Percentiles rank a stretch among this genome's conserved stretches.
Evolutionary conservation across 2,113 vertebrate genomes (phyloP).

Genomic region (Tetrao urogallus): DNA sequence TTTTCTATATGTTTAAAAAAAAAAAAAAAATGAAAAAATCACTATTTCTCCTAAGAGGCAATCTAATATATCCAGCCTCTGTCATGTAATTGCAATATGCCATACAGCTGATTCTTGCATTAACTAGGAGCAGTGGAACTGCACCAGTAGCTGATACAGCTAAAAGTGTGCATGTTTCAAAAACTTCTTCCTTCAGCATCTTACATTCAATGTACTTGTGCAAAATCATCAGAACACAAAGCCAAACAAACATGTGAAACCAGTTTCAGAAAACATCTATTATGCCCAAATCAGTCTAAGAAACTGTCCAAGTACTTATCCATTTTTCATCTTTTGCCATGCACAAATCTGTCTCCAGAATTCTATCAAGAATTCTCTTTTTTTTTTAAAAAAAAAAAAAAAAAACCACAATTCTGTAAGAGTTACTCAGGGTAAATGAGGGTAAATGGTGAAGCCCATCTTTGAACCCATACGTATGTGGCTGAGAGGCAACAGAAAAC

Average conservation of each 20-base stretch:
- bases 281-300: background rate
- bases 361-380: background rate
- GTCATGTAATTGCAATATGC: background rate
- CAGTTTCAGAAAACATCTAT: background rate
- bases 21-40: background rate
- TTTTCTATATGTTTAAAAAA: background rate
- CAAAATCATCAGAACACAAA: background rate
- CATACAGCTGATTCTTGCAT: background rate
- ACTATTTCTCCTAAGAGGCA: background rate
- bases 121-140: background rate
- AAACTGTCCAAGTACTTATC: background rate
- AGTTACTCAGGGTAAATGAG: background rate
- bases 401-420: background rate
- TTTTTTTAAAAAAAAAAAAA: too few relatives aligned
- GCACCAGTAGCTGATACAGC: accelerated
- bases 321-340: background rate
- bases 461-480: background rate
- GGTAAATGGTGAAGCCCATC: background rate
- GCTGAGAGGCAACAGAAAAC: background rate
- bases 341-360: background rate
- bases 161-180: background rate
- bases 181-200: background rate
- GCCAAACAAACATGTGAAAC: accelerated
- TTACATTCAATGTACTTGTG: background rate
- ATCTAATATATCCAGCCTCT: background rate